A percentile compares a stretch with the other conserved stretches of the same genome.
Evolutionary conservation across 2,888 invertebrate genomes (phyloP).

Genomic region (Bellardia pandia): DNA sequence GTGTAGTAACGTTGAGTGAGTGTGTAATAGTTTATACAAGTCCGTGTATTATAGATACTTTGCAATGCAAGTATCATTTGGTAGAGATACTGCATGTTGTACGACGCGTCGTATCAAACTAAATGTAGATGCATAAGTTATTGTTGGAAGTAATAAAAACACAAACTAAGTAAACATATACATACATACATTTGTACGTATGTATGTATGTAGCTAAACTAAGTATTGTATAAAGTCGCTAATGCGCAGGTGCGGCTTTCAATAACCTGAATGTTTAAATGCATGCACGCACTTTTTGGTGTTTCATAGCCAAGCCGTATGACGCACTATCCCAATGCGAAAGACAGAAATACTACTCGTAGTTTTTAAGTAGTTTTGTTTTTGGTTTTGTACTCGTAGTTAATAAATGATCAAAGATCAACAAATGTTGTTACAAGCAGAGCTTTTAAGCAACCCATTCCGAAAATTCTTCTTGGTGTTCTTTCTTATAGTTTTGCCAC

Average conservation of each 20-base stretch:
- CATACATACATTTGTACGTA: too few relatives aligned
- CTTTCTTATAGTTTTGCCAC: too few relatives aligned
- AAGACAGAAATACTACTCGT: slow-evolving; percentile 18
- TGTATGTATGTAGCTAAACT: slow-evolving; percentile 3
- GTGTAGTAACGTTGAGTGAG: slow-evolving; percentile 25
- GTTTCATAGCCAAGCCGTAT: slow-evolving; percentile 49
- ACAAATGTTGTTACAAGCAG: slow-evolving; percentile 67
- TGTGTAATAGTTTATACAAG: slow-evolving; percentile 5
- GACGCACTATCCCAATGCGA: slow-evolving; percentile 62
- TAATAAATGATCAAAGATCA: slow-evolving; percentile 66
- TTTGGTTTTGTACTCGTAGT: slow-evolving; percentile 47
- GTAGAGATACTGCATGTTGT: slow-evolving; percentile 66
- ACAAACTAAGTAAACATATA: neutral
- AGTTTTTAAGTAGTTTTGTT: slow-evolving; percentile 27
- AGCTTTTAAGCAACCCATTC: slow-evolving; percentile 21
- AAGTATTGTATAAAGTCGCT: slow-evolving; percentile 30
- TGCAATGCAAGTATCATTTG: slow-evolving; percentile 69
- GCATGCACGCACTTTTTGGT: slow-evolving; percentile 65
- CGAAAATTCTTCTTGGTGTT: neutral
- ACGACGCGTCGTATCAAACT: slow-evolving; percentile 43
- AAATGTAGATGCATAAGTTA: slow-evolving; percentile 66
- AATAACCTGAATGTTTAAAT: slow-evolving; percentile 64
- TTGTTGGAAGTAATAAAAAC: slow-evolving; percentile 47
- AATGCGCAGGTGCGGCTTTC: slow-evolving; percentile 71
- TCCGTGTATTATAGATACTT: slow-evolving; percentile 38